Evolutionary conservation across 2,888 invertebrate genomes (phyloP), one percentile per base, ranked within the genome.

Genomic region (Lochmaea crataegi): DNA sequence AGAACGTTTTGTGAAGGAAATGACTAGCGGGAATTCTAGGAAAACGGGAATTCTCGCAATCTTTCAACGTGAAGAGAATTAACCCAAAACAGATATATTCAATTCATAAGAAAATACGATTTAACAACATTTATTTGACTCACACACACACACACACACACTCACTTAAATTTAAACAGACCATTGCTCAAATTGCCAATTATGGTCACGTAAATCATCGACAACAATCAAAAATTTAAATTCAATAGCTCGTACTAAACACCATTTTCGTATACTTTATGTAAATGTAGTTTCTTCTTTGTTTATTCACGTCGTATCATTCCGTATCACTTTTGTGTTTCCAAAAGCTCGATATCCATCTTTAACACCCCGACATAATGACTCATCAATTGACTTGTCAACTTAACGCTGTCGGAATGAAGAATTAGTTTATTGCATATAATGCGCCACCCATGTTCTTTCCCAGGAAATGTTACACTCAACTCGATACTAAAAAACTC

Each of bases 321-420:
- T 48, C 56, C 58, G 60, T 68, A 68, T 68, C 68, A 68, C 45
- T 68, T 38, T 63, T 78, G 76, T 79, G 72, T 78, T 79, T 75
- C 73, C 70, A 69, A 72, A 45, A 68, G 53, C 18, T 32, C 48
- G 80, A 80, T 80, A 80, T 73, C 72, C 78, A 80, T 80, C 80
- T 79, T 78, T 74, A 78, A 77, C 80, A 78, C 80, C 75, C 75
- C 77, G 75, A 76, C 77, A 69, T 79, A 80, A 80, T 80, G 80
- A 80, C 73, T 80, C 80, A 80, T 78, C 79, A 80, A 80, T 80
- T 76, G 79, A 76, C 75, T 76, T 78, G 79, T 78, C 78, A 76
- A 71, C 69, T 74, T 69, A 69, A 77, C 72, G 77, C 73, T 58
- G 51, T 67, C 69, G 57, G 77, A 73, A 76, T 76, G 64, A 65